Conservation (phyloP, 2,797 vertebrate species). For the Catamblyrhynchus diadema region DNA sequence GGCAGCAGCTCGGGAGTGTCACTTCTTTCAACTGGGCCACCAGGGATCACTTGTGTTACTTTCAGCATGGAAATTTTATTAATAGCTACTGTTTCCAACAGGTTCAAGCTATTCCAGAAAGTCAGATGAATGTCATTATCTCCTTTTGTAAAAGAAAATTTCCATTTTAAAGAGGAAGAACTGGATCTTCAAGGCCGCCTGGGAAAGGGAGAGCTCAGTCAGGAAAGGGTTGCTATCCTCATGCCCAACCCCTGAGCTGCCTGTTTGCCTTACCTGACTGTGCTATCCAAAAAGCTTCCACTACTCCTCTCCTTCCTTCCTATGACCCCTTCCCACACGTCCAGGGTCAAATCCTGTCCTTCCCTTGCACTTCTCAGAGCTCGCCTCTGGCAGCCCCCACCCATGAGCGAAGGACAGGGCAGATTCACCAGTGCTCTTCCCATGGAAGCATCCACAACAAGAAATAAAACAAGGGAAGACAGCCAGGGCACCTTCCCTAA, state of each 20-base stretch:
- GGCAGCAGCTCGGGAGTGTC: not conserved
- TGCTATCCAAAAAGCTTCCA: not conserved
- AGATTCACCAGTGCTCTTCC: not conserved
- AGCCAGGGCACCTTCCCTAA: not conserved
- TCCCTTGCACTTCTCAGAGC: not conserved
- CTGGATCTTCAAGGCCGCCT: not conserved
- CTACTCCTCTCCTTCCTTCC: not conserved
- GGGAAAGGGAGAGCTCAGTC: not conserved
- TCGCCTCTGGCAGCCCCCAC: not conserved
- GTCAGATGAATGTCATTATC: not conserved
- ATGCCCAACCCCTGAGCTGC: not conserved
- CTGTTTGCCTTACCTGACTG: not conserved
- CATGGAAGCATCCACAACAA: not conserved
- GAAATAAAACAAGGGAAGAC: not conserved
- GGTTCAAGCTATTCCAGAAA: not conserved
- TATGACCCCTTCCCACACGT: fast-evolving
- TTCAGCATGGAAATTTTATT: not conserved
- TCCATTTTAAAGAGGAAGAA: not conserved
- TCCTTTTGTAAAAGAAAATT: not conserved
- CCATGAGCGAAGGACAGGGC: fast-evolving
- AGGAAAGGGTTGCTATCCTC: not conserved
- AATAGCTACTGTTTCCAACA: not conserved
- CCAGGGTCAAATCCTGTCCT: not conserved
- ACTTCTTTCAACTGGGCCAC: not conserved
- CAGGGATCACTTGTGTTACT: not conserved